These are phyloP conservation scores for Aspidiotus rigidus DNA, from an alignment of 2,888 invertebrate species.

Conservation along the genomic window DNA sequence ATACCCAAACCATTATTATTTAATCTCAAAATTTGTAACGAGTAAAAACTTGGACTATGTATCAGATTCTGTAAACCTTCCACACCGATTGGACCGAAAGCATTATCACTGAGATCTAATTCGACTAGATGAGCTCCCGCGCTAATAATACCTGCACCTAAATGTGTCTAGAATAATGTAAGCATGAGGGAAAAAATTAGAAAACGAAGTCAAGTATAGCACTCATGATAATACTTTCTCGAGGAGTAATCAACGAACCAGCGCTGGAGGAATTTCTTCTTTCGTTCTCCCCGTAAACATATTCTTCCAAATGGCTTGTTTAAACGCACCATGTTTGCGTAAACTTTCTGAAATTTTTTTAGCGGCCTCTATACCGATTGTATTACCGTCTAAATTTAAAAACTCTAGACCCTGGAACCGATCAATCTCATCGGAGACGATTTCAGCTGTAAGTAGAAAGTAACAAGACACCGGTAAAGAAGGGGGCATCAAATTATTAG, in stretches of 20 bases:
- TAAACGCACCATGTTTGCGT: constrained; percentile 64
- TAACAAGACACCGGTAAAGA: neutral
- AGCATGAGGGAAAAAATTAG: neutral
- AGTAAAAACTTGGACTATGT: constrained; percentile 72
- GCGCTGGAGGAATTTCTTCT: constrained; percentile 84
- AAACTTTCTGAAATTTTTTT: constrained; percentile 72
- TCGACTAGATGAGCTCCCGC: constrained; percentile 72
- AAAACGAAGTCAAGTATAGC: no score
- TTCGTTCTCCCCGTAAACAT: constrained; percentile 94
- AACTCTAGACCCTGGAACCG: constrained; percentile 58
- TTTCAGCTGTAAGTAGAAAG: constrained; percentile 51
- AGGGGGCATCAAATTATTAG: constrained; percentile 10
- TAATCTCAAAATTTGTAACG: constrained; percentile 68
- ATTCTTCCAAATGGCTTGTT: constrained; percentile 83
- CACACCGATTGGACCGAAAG: constrained; percentile 91
- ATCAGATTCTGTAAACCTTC: constrained; percentile 74
- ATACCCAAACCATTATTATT: constrained; percentile 86
- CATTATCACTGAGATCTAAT: constrained; percentile 92
- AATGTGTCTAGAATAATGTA: constrained; percentile 48
- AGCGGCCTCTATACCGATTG: constrained; percentile 82
- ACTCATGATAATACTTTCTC: no score
- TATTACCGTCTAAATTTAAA: constrained; percentile 83
- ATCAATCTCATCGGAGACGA: constrained; percentile 66
- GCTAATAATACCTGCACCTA: constrained; percentile 70
- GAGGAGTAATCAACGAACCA: constrained; percentile 45